These are phyloP conservation scores for Drosophila cracens DNA, from an alignment of 2,888 invertebrate genomes.

Conservation along the genomic window DNA sequence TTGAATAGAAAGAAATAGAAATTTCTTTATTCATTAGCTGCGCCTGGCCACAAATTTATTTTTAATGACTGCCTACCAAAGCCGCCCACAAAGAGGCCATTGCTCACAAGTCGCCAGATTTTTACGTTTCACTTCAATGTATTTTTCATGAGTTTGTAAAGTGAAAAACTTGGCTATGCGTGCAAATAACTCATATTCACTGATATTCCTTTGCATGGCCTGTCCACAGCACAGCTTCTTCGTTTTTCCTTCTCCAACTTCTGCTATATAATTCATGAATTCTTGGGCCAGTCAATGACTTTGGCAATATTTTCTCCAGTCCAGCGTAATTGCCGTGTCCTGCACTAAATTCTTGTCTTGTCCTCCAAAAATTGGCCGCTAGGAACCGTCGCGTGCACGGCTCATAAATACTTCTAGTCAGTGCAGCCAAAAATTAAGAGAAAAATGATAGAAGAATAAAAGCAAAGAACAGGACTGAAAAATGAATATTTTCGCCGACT, in stretches of 20 bases:
- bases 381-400: conserved; percentile 48
- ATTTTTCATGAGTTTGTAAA: conserved; percentile 78
- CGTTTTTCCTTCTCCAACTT: conserved; percentile 4
- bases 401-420: conserved; percentile 72
- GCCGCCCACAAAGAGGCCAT: conserved; percentile 1
- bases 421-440: conserved; percentile 17
- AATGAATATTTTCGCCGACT: background rate
- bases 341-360: conserved; percentile 60
- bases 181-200: conserved; percentile 76
- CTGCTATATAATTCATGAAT: conserved; percentile 69
- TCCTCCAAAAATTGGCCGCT: conserved; percentile 61
- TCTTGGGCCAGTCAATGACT: conserved; percentile 69
- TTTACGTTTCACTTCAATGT: conserved; percentile 67
- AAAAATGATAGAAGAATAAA: background rate
- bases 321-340: conserved; percentile 65
- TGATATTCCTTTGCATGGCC: conserved; percentile 56
- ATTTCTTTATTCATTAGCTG: conserved; percentile 76
- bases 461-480: background rate
- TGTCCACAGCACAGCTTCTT: conserved; percentile 12
- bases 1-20: conserved; percentile 40
- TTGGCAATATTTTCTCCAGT: conserved; percentile 58
- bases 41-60: conserved; percentile 74
- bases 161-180: conserved; percentile 71
- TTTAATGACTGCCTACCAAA: conserved; percentile 64
- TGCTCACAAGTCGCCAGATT: conserved; percentile 28